Conservation (phyloP, 1,140 invertebrate genomes). For the Steinernema feltiae region DNA sequence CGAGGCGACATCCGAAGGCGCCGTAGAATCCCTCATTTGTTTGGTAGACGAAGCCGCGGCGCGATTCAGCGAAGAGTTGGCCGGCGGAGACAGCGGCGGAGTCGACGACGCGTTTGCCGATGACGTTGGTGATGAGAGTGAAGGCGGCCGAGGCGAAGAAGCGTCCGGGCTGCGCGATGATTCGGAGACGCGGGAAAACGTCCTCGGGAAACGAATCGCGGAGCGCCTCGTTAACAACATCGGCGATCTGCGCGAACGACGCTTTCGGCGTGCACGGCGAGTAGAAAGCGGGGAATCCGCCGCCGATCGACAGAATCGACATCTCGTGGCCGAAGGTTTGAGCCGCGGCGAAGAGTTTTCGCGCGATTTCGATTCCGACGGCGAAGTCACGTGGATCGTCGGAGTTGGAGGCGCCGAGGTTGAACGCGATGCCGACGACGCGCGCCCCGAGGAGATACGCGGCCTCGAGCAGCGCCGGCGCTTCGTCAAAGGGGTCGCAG, state of each 20-base stretch:
- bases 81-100: constrained; percentile 21
- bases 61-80: constrained; percentile 15
- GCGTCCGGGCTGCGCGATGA: constrained; percentile 83
- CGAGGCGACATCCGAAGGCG: constrained; percentile 88
- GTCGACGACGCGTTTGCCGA: constrained; percentile 70
- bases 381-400: constrained; percentile 56
- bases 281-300: constrained; percentile 57
- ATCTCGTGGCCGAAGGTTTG: constrained; percentile 58
- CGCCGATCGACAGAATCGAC: constrained; percentile 61
- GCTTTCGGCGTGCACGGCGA: background rate
- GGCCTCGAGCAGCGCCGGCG: constrained; percentile 69
- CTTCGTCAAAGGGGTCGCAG: constrained; percentile 62
- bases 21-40: constrained; percentile 94
- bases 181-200: constrained; percentile 65
- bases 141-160: constrained; percentile 88
- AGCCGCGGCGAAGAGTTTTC: constrained; percentile 58
- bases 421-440: constrained; percentile 68
- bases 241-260: constrained; percentile 63
- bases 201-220: constrained; percentile 71
- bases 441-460: constrained; percentile 69
- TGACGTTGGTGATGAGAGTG: constrained; percentile 78
- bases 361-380: constrained; percentile 58
- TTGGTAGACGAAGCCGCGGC: constrained; percentile 76
- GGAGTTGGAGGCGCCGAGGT: constrained; percentile 60
- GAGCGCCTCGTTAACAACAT: constrained; percentile 69